These are phyloP conservation scores for Cryptus viduatorius DNA, from an alignment of 2,888 invertebrate species.

Conservation along the genomic window DNA sequence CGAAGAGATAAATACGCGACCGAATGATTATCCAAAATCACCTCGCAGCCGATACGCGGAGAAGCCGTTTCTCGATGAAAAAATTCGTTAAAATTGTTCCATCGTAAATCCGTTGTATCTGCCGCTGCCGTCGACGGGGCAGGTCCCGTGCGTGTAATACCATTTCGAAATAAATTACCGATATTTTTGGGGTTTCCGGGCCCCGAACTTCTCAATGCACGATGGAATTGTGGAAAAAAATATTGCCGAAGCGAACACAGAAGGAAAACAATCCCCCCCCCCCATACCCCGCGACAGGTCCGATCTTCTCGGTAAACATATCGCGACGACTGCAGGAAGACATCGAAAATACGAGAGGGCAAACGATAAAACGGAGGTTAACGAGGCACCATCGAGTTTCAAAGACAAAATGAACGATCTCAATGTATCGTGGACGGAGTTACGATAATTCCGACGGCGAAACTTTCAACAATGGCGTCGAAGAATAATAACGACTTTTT, in stretches of 20 bases:
- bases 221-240: not conserved
- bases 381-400: not conserved
- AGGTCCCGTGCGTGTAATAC: not conserved
- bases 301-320: not conserved
- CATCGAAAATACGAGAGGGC: not conserved
- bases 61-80: slow-evolving; percentile 58
- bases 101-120: slow-evolving; percentile 25
- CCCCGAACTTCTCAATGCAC: not conserved
- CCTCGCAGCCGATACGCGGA: slow-evolving; percentile 53
- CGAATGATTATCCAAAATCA: not conserved
- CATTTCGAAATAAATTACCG: slow-evolving; percentile 29
- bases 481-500: not conserved
- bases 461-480: not conserved
- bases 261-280: too few species aligned
- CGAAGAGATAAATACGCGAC: slow-evolving; percentile 21
- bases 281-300: not conserved
- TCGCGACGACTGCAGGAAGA: not conserved
- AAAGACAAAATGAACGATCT: not conserved
- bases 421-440: not conserved
- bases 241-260: slow-evolving; percentile 7
- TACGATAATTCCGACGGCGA: not conserved
- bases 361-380: not conserved
- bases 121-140: not conserved
- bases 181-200: slow-evolving; percentile 37
- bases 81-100: slow-evolving; percentile 60